Percentiles rank a stretch among this genome's conserved stretches.
phyloP scores from a whole-genome alignment of 2,797 vertebrate genomes.

The Iguana delicatissima region DNA sequence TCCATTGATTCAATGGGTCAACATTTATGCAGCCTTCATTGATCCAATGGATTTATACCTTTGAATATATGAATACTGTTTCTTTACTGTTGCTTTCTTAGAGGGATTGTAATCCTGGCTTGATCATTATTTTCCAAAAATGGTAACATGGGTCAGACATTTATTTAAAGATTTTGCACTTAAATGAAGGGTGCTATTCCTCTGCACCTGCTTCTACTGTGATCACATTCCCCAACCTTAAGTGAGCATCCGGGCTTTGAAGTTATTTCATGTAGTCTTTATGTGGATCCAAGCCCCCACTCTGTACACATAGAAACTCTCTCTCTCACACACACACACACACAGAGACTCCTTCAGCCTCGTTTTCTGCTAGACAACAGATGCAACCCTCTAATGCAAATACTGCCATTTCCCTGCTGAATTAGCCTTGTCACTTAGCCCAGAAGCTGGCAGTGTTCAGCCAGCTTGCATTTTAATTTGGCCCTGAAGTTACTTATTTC shows the following conservation, averaged over 20 bases:
- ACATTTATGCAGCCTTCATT: not conserved
- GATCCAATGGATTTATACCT: too few species aligned
- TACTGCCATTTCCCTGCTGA: conserved; percentile 81
- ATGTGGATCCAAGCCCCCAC: not conserved
- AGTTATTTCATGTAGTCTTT: not conserved
- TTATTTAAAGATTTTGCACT: not conserved
- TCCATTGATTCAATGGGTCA: not conserved
- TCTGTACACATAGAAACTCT: too few species aligned
- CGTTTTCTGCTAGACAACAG: conserved; percentile 68
- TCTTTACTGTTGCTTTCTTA: not conserved
- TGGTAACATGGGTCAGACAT: too few species aligned
- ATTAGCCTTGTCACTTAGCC: conserved; percentile 88
- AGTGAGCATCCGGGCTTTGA: not conserved
- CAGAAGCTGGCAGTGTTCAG: conserved; percentile 87
- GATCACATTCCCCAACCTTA: not conserved
- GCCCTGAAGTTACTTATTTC: conserved; percentile 98
- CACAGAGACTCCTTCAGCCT: not conserved
- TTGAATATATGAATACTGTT: too few species aligned
- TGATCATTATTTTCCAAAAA: not conserved
- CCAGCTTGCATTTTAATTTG: conserved; percentile 98
- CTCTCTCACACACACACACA: too few species aligned
- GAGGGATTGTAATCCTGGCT: not conserved
- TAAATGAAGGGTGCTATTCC: not conserved
- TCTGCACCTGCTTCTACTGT: too few species aligned
- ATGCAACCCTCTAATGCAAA: conserved; percentile 79